Conservation (phyloP, 2,888 invertebrate genomes). For the Acleris holmiana region DNA sequence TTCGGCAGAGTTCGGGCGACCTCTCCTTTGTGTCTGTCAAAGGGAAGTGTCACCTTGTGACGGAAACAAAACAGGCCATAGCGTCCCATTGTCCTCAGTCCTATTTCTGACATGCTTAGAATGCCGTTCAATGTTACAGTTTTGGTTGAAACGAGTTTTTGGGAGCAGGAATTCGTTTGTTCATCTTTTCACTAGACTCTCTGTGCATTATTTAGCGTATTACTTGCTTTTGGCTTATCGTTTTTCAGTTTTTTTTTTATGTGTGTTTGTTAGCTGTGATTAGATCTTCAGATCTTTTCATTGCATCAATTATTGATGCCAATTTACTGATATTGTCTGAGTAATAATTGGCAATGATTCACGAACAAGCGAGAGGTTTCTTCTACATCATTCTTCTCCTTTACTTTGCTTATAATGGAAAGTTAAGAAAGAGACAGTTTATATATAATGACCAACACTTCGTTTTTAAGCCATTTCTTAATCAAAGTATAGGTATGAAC, state of each 20-base stretch:
- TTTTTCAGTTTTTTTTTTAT: neutral
- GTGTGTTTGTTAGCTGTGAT: no score
- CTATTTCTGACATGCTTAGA: slow-evolving; percentile 37
- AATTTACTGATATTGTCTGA: no score
- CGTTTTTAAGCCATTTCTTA: no score
- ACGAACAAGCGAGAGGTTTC: no score
- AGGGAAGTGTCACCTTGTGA: slow-evolving; percentile 56
- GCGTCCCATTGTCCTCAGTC: slow-evolving; percentile 39
- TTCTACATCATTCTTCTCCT: no score
- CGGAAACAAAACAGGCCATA: slow-evolving; percentile 54
- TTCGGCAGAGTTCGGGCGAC: slow-evolving; percentile 44
- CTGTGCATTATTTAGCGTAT: neutral
- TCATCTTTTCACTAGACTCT: slow-evolving; percentile 1
- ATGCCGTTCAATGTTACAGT: slow-evolving; percentile 35
- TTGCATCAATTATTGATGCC: no score
- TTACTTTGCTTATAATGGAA: no score
- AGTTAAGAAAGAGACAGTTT: no score
- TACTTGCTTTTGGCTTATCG: neutral
- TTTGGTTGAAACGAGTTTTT: slow-evolving; percentile 26
- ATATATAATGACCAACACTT: no score
- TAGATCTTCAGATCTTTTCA: no score
- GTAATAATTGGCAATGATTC: no score
- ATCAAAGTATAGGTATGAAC: no score
- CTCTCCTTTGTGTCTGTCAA: slow-evolving; percentile 48
- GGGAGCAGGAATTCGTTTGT: slow-evolving; percentile 18